Conservation (phyloP, 1,140 invertebrate species). For the Drosophila kikkawai region DNA sequence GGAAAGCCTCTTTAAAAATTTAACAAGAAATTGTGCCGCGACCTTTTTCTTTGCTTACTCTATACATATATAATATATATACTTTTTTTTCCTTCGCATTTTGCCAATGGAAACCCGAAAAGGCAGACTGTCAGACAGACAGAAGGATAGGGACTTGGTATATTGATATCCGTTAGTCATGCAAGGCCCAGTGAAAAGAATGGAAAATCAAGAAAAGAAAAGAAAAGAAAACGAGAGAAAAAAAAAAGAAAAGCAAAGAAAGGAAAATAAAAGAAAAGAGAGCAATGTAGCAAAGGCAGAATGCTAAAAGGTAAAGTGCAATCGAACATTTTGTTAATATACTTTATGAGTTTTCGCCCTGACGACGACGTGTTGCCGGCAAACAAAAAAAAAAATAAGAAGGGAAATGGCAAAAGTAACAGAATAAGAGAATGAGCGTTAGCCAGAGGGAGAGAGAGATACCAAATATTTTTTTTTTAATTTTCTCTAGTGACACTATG, state of each 20-base stretch:
- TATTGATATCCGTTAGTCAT: conserved; percentile 67
- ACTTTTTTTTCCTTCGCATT: conserved; percentile 8
- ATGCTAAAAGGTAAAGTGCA: conserved; percentile 71
- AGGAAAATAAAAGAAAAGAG: conserved; percentile 14
- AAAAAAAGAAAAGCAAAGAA: conserved; percentile 2
- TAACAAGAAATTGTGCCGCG: conserved; percentile 27
- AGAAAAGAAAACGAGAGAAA: conserved; percentile 6
- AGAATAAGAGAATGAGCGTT: conserved; percentile 7
- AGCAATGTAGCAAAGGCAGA: conserved; percentile 36
- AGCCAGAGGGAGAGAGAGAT: neutral
- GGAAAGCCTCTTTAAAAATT: conserved; percentile 40
- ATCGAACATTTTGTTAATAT: conserved; percentile 79
- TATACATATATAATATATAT: conserved; percentile 14
- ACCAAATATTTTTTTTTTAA: neutral
- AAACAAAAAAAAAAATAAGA: conserved; percentile 1
- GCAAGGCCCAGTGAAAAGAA: conserved; percentile 37
- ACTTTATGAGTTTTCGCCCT: conserved; percentile 71
- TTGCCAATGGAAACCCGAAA: conserved; percentile 1
- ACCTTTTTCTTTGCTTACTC: conserved; percentile 17
- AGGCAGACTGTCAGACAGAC: conserved; percentile 30
- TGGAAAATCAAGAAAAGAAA: conserved; percentile 10
- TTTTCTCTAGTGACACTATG: too few species aligned
- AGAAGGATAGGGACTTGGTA: conserved; percentile 21
- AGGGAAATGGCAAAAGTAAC: conserved; percentile 22
- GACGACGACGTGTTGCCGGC: conserved; percentile 63